Percentiles rank a stretch among this genome's conserved stretches.
phyloP scores from a whole-genome alignment of 2,797 vertebrate genomes.

The Sebastes kiyomatsui region DNA sequence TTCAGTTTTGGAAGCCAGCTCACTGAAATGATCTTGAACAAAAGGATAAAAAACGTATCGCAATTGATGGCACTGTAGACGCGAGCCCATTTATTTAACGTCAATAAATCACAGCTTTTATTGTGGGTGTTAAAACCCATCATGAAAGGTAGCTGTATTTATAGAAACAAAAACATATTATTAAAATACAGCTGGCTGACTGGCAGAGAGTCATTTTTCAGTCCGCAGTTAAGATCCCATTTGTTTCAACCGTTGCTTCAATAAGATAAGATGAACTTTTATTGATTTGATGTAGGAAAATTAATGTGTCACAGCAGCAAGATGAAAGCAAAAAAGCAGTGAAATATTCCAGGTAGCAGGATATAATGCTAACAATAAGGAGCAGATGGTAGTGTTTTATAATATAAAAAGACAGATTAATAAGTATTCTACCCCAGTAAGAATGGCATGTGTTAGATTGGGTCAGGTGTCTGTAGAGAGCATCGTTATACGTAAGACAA shows the following conservation, averaged over 20 bases:
- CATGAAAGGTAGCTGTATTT: conserved; percentile 29
- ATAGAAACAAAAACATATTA: conserved; percentile 21
- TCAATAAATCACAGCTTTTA: conserved; percentile 27
- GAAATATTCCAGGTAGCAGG: conserved; percentile 8
- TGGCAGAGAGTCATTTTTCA: conserved; percentile 14
- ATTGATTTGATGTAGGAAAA: conserved; percentile 41
- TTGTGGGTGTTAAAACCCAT: conserved; percentile 31
- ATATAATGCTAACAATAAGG: not conserved
- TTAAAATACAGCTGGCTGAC: conserved; percentile 18
- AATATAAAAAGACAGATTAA: not conserved
- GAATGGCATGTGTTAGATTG: not conserved
- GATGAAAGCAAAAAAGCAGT: not conserved
- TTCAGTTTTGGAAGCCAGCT: conserved; percentile 1
- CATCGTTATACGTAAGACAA: not conserved
- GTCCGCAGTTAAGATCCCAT: conserved; percentile 23
- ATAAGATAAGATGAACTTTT: conserved; percentile 42
- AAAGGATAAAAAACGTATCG: not conserved
- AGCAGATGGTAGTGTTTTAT: not conserved
- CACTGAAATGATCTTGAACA: not conserved
- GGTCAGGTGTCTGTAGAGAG: not conserved
- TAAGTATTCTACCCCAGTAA: not conserved
- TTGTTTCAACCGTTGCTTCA: conserved; percentile 34
- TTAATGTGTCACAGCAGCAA: conserved; percentile 15
- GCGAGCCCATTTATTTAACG: conserved; percentile 21
- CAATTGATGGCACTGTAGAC: not conserved